Evolutionary conservation across 2,888 invertebrate genomes (phyloP).

Genomic region (Aricia artaxerxes): DNA sequence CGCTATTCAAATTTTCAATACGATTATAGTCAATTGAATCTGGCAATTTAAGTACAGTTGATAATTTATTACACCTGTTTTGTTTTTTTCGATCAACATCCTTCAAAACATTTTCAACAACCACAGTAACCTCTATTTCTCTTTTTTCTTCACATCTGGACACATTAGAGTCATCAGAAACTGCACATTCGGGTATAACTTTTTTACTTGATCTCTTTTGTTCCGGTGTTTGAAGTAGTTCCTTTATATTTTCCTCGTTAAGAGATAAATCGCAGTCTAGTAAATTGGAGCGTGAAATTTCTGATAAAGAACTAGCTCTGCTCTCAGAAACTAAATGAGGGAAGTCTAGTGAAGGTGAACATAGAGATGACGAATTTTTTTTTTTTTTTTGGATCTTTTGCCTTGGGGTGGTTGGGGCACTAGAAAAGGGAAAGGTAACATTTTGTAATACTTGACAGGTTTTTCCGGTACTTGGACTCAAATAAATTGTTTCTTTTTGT

Average conservation of each 20-base stretch:
- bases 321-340: constrained; percentile 41
- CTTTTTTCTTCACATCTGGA: constrained; percentile 37
- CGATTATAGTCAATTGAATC: constrained; percentile 30
- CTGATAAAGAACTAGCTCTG: constrained; percentile 42
- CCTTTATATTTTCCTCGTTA: constrained; percentile 7
- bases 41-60: constrained; percentile 40
- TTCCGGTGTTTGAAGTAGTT: constrained; percentile 28
- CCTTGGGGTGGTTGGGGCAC: constrained; percentile 26
- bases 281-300: constrained; percentile 43
- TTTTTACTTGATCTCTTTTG: constrained; percentile 36
- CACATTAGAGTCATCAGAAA: constrained; percentile 35
- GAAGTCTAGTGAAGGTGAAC: constrained; percentile 34
- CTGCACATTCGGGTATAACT: constrained; percentile 36
- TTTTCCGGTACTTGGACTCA: too few relatives aligned
- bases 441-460: constrained; percentile 36
- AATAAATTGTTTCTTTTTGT: too few relatives aligned
- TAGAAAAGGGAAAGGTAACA: constrained; percentile 38
- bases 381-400: constrained; percentile 36
- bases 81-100: constrained; percentile 39
- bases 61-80: constrained; percentile 39
- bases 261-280: constrained; percentile 40
- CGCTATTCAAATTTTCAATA: too few relatives aligned
- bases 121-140: constrained; percentile 40
- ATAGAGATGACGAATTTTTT: constrained; percentile 37
- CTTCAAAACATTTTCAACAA: constrained; percentile 27